Conservation (phyloP, 1,140 invertebrate genomes). For the Nebria ingens region DNA sequence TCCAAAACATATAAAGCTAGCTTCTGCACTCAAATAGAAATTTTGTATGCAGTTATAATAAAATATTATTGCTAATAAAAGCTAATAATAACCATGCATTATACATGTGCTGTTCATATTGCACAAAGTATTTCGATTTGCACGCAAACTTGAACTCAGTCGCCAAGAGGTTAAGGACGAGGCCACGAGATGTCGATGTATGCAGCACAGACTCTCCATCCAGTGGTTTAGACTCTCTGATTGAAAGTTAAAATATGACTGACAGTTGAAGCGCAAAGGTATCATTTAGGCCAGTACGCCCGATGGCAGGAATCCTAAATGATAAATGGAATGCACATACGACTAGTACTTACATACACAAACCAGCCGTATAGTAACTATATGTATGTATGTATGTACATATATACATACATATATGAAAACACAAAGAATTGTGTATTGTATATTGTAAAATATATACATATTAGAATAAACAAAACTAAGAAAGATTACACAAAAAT, state of each 20-base stretch:
- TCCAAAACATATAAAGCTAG: too few species aligned
- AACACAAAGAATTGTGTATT: too few species aligned
- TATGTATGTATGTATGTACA: constrained; percentile 1
- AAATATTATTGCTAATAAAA: too few species aligned
- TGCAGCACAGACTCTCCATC: too few species aligned
- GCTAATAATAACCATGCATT: too few species aligned
- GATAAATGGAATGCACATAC: not conserved
- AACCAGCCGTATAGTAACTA: not conserved
- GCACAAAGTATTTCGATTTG: too few species aligned
- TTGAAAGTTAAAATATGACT: not conserved
- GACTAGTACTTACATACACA: not conserved
- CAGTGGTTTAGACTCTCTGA: not conserved
- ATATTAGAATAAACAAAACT: not conserved
- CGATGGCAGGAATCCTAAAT: not conserved
- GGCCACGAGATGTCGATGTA: not conserved
- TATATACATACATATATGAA: constrained; percentile 4
- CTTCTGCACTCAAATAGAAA: too few species aligned
- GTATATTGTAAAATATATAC: too few species aligned
- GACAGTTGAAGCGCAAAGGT: not conserved
- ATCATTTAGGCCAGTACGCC: not conserved
- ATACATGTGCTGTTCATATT: too few species aligned
- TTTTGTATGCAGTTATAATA: too few species aligned
- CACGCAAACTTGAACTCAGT: not conserved
- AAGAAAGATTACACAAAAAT: not conserved
- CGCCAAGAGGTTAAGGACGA: not conserved